Conservation (phyloP, 2,797 vertebrate species). For the Falco biarmicus region DNA sequence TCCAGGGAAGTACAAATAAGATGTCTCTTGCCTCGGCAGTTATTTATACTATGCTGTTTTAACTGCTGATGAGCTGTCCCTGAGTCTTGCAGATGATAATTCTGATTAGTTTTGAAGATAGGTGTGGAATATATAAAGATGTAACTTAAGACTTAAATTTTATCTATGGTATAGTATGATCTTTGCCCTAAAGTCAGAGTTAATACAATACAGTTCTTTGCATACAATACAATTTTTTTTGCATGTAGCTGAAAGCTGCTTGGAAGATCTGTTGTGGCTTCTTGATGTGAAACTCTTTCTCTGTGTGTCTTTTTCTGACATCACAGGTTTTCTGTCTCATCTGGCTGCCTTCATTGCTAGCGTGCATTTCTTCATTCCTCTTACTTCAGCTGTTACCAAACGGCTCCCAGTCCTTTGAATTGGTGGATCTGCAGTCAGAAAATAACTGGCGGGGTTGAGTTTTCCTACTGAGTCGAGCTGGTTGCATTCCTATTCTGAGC, state of each 20-base stretch:
- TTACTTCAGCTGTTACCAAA: neutral
- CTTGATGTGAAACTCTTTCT: neutral
- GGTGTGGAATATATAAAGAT: neutral
- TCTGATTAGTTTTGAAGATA: neutral
- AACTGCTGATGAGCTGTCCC: neutral
- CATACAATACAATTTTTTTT: neutral
- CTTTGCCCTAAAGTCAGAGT: neutral
- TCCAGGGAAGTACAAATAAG: neutral
- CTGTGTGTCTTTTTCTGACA: neutral
- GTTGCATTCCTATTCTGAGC: neutral
- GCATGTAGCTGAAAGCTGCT: neutral
- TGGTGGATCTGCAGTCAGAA: neutral
- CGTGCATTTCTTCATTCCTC: neutral
- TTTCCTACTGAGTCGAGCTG: neutral
- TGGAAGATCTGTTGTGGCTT: neutral
- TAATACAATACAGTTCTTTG: neutral
- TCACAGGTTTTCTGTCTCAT: constrained; percentile 9
- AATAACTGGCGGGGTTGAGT: neutral
- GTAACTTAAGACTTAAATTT: neutral
- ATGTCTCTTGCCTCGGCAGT: neutral
- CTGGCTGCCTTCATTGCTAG: neutral
- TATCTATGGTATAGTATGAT: neutral
- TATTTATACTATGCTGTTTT: neutral
- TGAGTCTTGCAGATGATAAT: neutral
- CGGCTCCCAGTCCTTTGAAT: neutral